Conservation (phyloP, 2,888 invertebrate genomes). For the Cryptus viduatorius region DNA sequence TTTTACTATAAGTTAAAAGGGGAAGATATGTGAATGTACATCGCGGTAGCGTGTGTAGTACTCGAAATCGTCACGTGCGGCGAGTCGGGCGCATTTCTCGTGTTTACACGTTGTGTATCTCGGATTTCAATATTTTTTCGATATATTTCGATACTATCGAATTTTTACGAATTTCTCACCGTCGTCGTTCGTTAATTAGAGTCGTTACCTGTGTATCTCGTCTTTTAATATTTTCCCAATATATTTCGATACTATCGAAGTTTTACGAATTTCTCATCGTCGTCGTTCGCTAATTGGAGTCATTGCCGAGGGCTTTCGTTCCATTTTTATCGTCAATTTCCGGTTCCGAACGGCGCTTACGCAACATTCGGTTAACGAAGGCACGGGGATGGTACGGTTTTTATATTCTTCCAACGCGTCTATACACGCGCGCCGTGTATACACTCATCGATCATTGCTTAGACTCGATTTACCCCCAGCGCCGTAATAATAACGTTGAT, state of each 20-base stretch:
- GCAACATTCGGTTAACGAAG: too few species aligned
- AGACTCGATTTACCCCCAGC: background rate
- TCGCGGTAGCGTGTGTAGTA: background rate
- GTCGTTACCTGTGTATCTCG: background rate
- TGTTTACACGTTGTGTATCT: conserved; percentile 36
- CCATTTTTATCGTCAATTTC: too few species aligned
- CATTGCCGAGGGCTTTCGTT: too few species aligned
- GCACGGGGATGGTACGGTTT: too few species aligned
- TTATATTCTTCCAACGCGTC: background rate
- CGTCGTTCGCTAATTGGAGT: too few species aligned
- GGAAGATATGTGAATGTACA: conserved; percentile 2
- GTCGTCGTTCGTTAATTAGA: too few species aligned
- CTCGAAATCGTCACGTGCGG: conserved; percentile 43
- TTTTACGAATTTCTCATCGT: too few species aligned
- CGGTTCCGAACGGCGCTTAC: too few species aligned
- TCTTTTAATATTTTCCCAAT: background rate
- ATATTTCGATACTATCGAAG: too few species aligned
- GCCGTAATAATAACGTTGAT: background rate
- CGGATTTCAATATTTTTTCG: background rate
- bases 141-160: too few species aligned
- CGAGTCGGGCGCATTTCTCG: conserved; percentile 1
- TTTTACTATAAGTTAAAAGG: conserved; percentile 15
- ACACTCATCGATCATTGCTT: background rate
- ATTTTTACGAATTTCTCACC: too few species aligned
- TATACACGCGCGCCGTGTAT: background rate